phyloP scores from a whole-genome alignment of 2,888 invertebrate species.

The Imbricaverruca yamaguchii region DNA sequence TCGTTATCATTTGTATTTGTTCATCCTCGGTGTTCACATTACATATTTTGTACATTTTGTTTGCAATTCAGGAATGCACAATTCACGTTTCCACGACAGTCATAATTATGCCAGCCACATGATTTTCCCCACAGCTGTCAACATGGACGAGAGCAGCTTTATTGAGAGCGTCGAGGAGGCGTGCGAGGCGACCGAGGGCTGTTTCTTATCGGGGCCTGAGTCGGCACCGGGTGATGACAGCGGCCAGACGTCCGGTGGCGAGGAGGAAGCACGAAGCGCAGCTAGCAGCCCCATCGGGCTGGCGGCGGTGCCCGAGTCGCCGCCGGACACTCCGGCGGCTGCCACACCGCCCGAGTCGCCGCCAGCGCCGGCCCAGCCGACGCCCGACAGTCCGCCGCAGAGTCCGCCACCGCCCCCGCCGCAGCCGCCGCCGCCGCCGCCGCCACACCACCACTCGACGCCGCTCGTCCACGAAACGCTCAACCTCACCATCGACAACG shows the following conservation, averaged over 20 bases:
- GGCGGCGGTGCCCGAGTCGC: slow-evolving; percentile 16
- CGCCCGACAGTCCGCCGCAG: not conserved
- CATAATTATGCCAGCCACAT: not conserved
- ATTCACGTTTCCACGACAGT: too few relatives aligned
- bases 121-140: not conserved
- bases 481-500: slow-evolving; percentile 18
- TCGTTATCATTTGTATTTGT: too few relatives aligned
- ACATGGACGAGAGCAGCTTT: not conserved
- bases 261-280: not conserved
- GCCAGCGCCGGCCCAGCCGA: not conserved
- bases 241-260: not conserved
- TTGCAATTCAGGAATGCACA: too few relatives aligned
- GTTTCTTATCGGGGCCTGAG: not conserved
- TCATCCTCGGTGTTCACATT: too few relatives aligned
- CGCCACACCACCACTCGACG: not conserved
- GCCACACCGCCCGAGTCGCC: slow-evolving; percentile 20
- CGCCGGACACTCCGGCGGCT: slow-evolving; percentile 19
- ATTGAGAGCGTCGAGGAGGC: not conserved
- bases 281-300: slow-evolving; percentile 22
- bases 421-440: not conserved
- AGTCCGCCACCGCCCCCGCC: too few relatives aligned
- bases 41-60: too few relatives aligned
- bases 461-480: not conserved
- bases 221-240: not conserved
- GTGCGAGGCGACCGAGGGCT: not conserved